phyloP scores from a whole-genome alignment of 1,140 invertebrate genomes.

The Brachystomella parvula region DNA sequence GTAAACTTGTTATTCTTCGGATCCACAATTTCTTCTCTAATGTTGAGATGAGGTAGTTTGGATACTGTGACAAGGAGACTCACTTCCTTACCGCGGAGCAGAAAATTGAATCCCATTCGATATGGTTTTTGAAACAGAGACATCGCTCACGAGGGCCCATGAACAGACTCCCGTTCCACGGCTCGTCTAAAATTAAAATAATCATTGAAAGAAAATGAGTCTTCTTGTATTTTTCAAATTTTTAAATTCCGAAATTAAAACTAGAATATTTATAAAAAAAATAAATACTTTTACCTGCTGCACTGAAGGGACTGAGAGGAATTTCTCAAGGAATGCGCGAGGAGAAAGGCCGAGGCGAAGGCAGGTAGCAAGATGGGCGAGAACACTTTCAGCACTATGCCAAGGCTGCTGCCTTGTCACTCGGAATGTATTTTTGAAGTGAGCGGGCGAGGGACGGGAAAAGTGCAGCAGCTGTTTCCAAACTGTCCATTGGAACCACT shows the following conservation, averaged over 20 bases:
- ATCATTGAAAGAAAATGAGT: no score
- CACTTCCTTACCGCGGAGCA: slow-evolving; percentile 85
- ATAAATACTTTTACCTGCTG: slow-evolving; percentile 38
- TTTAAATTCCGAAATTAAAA: neutral
- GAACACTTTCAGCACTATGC: slow-evolving; percentile 86
- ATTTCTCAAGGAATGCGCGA: slow-evolving; percentile 37
- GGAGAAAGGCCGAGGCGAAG: slow-evolving; percentile 71
- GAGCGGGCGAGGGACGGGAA: slow-evolving; percentile 92
- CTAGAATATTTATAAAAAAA: neutral
- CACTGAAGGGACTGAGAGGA: slow-evolving; percentile 36
- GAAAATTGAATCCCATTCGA: slow-evolving; percentile 59
- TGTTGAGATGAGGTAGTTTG: slow-evolving; percentile 80
- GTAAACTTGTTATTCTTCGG: slow-evolving; percentile 94
- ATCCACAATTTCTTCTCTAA: slow-evolving; percentile 91
- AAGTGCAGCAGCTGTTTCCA: slow-evolving; percentile 92
- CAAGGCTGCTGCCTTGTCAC: slow-evolving; percentile 90
- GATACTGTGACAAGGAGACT: slow-evolving; percentile 79
- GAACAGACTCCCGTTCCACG: slow-evolving; percentile 32
- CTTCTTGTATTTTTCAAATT: neutral
- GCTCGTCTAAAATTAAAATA: slow-evolving; percentile 22
- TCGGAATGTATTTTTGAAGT: slow-evolving; percentile 86
- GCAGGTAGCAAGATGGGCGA: slow-evolving; percentile 77
- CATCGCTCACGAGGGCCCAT: slow-evolving; percentile 49
- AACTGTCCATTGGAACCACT: slow-evolving; percentile 70
- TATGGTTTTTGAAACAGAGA: slow-evolving; percentile 63